These are phyloP conservation scores for Vultur gryphus DNA, from an alignment of 2,797 vertebrate species.

Conservation along the genomic window DNA sequence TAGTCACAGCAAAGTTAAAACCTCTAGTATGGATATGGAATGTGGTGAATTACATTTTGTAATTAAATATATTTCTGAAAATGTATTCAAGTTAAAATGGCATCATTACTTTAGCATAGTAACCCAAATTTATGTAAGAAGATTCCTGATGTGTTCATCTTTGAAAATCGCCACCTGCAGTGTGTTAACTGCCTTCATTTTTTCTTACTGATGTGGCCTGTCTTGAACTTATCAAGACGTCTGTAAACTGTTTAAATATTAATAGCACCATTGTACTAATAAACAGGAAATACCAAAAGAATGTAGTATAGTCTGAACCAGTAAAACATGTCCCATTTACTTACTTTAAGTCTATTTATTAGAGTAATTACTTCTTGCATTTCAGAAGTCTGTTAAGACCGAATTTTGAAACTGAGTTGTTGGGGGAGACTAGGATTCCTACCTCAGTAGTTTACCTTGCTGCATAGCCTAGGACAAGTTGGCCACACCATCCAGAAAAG, in stretches of 20 bases:
- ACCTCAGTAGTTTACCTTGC: background rate
- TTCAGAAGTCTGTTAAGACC: background rate
- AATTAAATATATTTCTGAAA: background rate
- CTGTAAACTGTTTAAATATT: background rate
- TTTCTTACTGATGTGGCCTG: background rate
- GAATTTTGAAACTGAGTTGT: background rate
- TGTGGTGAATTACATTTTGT: background rate
- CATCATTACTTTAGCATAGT: background rate
- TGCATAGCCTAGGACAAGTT: background rate
- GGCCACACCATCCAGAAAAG: background rate
- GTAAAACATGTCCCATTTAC: background rate
- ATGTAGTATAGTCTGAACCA: background rate
- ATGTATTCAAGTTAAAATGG: background rate
- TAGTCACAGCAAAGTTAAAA: background rate
- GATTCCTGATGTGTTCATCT: background rate
- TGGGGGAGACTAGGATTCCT: background rate
- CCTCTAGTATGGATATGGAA: background rate
- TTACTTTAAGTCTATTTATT: background rate
- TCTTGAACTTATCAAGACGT: background rate
- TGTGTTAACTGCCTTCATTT: background rate
- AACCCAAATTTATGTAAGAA: background rate
- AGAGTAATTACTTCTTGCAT: background rate
- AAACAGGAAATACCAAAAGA: background rate
- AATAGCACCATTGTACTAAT: background rate
- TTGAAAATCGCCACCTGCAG: background rate